phyloP scores from a whole-genome alignment of 1,140 invertebrate species.

The Paralvinella palmiformis region DNA sequence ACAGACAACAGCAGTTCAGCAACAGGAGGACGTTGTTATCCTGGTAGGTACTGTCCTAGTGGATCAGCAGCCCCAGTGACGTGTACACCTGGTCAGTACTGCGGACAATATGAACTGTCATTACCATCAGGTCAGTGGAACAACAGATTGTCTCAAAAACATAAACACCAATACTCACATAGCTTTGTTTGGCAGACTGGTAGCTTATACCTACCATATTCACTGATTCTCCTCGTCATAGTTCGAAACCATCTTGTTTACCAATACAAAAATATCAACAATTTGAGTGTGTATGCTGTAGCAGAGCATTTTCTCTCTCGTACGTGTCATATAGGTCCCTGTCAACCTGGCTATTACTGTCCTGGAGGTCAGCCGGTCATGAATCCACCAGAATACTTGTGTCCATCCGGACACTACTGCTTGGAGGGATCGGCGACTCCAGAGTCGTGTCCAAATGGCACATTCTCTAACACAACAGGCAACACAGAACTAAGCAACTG shows the following conservation, averaged over 20 bases:
- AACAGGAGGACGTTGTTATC: constrained; percentile 43
- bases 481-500: constrained; percentile 39
- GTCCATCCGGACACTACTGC: constrained; percentile 39
- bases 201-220: too few relatives aligned
- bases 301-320: too few relatives aligned
- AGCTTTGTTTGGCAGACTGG: too few relatives aligned
- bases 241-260: too few relatives aligned
- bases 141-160: background rate
- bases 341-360: constrained; percentile 39
- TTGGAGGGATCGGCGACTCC: constrained; percentile 31
- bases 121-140: constrained; percentile 27
- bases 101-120: constrained; percentile 31
- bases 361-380: constrained; percentile 31
- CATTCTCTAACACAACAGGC: constrained; percentile 39
- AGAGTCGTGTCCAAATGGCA: constrained; percentile 38
- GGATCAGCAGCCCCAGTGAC: constrained; percentile 33
- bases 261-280: too few relatives aligned
- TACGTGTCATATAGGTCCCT: constrained; percentile 29
- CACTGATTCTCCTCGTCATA: too few relatives aligned
- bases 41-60: constrained; percentile 40
- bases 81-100: constrained; percentile 40
- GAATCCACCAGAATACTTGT: constrained; percentile 30
- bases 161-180: background rate
- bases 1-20: too few relatives aligned
- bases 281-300: too few relatives aligned